Evolutionary conservation across 1,140 invertebrate species (phyloP).

Genomic region (Sesamia nonagrioides): DNA sequence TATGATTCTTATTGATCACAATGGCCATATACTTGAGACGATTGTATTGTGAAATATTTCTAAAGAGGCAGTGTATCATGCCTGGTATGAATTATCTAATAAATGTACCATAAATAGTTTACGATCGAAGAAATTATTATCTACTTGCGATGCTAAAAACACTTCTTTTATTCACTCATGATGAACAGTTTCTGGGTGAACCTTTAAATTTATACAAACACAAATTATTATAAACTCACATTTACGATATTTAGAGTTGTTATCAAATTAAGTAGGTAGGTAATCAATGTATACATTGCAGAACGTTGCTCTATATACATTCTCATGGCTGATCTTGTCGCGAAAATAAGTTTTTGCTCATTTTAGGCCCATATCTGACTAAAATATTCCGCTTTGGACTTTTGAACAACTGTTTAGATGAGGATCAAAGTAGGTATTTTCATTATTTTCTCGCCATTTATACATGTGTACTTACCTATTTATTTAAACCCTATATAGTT

Average conservation of each 20-base stretch:
- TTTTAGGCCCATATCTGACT: background rate
- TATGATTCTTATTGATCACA: background rate
- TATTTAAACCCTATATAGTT: background rate
- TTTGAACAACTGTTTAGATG: slow-evolving; percentile 4
- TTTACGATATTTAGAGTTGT: background rate
- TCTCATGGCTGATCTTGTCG: background rate
- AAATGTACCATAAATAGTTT: background rate
- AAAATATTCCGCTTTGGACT: slow-evolving; percentile 23
- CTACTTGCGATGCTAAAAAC: too few species aligned
- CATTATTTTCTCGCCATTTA: slow-evolving; percentile 25
- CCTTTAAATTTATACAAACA: too few species aligned
- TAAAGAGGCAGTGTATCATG: background rate
- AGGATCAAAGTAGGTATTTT: slow-evolving; percentile 6
- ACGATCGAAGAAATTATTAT: background rate
- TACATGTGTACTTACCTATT: background rate
- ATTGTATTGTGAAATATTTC: background rate
- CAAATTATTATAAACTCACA: too few species aligned
- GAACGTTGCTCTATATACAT: background rate
- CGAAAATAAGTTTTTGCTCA: slow-evolving; percentile 19
- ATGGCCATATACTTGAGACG: background rate
- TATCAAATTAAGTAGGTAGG: background rate
- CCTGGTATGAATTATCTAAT: background rate
- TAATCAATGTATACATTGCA: background rate
- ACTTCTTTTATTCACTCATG: too few species aligned
- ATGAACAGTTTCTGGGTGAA: too few species aligned